Base-by-base conservation (phyloP, 2,797 vertebrate species). In the Todus mexicanus region DNA sequence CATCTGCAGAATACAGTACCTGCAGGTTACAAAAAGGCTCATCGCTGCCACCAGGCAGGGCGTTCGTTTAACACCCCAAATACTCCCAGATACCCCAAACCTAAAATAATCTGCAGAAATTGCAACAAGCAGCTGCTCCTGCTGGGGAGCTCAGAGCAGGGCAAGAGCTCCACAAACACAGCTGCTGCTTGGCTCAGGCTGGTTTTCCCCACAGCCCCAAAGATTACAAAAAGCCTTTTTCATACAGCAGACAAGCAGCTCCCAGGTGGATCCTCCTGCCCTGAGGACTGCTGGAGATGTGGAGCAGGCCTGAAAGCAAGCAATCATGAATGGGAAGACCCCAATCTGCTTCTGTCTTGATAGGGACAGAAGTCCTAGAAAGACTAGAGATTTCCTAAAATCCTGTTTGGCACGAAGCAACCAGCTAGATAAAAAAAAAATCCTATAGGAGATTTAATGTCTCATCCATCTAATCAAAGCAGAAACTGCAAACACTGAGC, bases 131-230 rank as follows among this genome's bases (percentile, higher is more conserved):
- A 93, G 90, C 92, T 91, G 91, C 51, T 92, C 83, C 68, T 74
- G 80, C 82, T 85, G 89, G 57, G 90, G 82, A 92, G 79, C 93
- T 91, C 29, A 5, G 81, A 57, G 65, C 81, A 94, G 89, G 94
- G 94, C 82, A 89, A 64, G 84, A 69, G 77, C 86, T 94, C 85
- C 77, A 70, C 83, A 95, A 95, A 96, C 92, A 94, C 93, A 95
- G 87, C 93, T 95, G 95, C 93, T 95, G 59, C 87, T 90, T 87
- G 92, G 94, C 93, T 94, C 3, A 0, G 37, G 57, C 50, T 80
- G 86, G 16, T 87, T 79, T 60, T 78, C 91, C 59, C 86, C 50
- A 26, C 69, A 83, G 91, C 54, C 65, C 23, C 64, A 59, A 45
- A 83, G 80, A 84, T 66, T 66, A 91, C 82, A 92, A 90, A 95